Base-by-base conservation (phyloP, 2,888 invertebrate genomes). In the Calliscelio sp. region DNA sequence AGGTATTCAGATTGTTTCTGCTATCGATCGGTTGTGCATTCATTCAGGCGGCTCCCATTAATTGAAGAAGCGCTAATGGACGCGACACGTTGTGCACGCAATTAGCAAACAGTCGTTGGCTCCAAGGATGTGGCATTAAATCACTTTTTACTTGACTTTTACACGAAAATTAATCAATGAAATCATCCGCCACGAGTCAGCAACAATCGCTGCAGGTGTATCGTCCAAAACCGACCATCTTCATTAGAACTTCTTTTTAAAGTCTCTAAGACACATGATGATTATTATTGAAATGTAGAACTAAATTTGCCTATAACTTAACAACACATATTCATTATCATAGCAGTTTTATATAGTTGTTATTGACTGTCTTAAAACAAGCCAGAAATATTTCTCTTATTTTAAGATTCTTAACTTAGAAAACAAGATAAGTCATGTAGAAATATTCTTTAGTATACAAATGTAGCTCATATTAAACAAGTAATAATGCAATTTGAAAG, bases 211-310 rank as follows among this genome's bases (percentile, higher is more conserved):
- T 63, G 57, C 59, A 70, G 51, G 78, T 78, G 70, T 70, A 78
- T 78, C 77, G 77, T 70, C 78, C 70, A 61, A 59, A 61, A 4
- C 44, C 51, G 61, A 71, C 61, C 71, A 46, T 61, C 46, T 22
- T 25, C 20, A 24, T 59, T 22, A 73, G 6, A 3, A 7, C n/a
- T 28, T 41, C 16, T 49, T 16, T 20, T 22, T 6, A 14, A 71
- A 78, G 71, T 79, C 53, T 44, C n/a, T n/a, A n/a, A n/a, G n/a
- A n/a, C n/a, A n/a, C n/a, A n/a, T n/a, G 71, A 53, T 5, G 14
- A 57, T 57, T 32, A 41, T 59, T 59, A 63, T 46, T 44, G 41
- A n/a, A n/a, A n/a, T 24, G 22, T 11, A 32, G 20, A 61, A 28
- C 0, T 49, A n/a, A 57, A 61, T 73, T 73, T 73, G 49, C 46